Conservation (phyloP, 2,888 invertebrate genomes). For the Caenorhabditis wallacei region DNA sequence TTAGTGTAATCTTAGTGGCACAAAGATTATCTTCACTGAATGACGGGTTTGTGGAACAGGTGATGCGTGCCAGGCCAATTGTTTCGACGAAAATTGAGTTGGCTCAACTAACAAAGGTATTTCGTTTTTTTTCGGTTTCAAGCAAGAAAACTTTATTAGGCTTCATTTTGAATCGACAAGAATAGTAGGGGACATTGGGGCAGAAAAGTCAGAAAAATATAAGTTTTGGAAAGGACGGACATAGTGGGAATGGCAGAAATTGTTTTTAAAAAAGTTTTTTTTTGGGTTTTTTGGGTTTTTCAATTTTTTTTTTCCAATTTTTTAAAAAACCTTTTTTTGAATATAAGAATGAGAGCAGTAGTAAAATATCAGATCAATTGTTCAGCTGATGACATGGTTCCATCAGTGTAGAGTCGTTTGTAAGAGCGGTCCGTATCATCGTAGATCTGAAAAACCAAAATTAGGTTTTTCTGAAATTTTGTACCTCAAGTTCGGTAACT, state of each 20-base stretch:
- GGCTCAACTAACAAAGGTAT: constrained; percentile 48
- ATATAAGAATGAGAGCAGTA: too few relatives aligned
- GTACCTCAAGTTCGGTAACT: neutral
- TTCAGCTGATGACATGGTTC: constrained; percentile 64
- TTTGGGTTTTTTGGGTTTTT: neutral
- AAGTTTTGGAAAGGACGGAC: neutral
- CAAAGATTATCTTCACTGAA: constrained; percentile 55
- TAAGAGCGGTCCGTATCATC: constrained; percentile 65
- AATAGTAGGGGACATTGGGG: too few relatives aligned
- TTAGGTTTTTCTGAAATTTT: too few relatives aligned
- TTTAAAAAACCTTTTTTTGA: too few relatives aligned
- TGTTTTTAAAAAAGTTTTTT: neutral
- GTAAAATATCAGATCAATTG: constrained; percentile 24
- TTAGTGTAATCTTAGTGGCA: constrained; percentile 60
- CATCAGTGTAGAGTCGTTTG: constrained; percentile 73
- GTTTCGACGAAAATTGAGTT: constrained; percentile 50
- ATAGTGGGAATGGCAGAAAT: constrained; percentile 2
- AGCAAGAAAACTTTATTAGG: too few relatives aligned
- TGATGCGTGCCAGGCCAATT: constrained; percentile 62
- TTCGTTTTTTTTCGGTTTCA: too few relatives aligned
- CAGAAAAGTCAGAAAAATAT: neutral
- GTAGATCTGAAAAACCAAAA: constrained; percentile 70
- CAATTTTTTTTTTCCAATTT: too few relatives aligned
- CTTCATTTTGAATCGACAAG: too few relatives aligned
- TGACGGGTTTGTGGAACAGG: constrained; percentile 60